These are phyloP conservation scores for Apamea anceps DNA, from an alignment of 2,888 invertebrate species.

Conservation along the genomic window DNA sequence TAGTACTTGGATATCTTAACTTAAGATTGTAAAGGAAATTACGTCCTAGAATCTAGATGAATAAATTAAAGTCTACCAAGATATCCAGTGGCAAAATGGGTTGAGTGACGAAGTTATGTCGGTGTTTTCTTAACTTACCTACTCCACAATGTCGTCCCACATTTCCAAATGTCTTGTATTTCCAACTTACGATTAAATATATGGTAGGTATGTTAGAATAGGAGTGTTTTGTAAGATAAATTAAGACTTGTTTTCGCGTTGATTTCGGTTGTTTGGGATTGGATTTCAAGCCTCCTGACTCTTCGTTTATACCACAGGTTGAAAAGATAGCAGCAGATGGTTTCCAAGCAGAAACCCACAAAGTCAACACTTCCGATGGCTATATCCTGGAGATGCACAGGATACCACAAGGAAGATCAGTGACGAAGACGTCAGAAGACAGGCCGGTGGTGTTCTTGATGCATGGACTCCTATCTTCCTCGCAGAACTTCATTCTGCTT, in stretches of 20 bases:
- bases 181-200: neutral
- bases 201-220: neutral
- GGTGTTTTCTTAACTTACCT: conserved; percentile 7
- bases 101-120: neutral
- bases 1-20: neutral
- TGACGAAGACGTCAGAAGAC: conserved; percentile 40
- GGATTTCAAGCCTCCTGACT: neutral
- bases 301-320: conserved; percentile 61
- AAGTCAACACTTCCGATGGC: conserved; percentile 76
- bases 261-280: neutral
- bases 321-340: conserved; percentile 71
- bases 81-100: neutral
- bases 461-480: conserved; percentile 77
- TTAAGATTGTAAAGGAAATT: conserved; percentile 9
- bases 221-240: neutral
- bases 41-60: conserved; percentile 1
- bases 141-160: neutral
- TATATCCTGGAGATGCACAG: conserved; percentile 80
- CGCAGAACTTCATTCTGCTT: conserved; percentile 68
- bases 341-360: conserved; percentile 74
- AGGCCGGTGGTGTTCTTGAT: conserved; percentile 78
- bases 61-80: conserved; percentile 8
- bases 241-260: neutral
- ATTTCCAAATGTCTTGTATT: conserved; percentile 3
- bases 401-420: conserved; percentile 73